These are phyloP conservation scores for Climacteris rufus DNA, from an alignment of 2,113 vertebrate species.

Conservation along the genomic window DNA sequence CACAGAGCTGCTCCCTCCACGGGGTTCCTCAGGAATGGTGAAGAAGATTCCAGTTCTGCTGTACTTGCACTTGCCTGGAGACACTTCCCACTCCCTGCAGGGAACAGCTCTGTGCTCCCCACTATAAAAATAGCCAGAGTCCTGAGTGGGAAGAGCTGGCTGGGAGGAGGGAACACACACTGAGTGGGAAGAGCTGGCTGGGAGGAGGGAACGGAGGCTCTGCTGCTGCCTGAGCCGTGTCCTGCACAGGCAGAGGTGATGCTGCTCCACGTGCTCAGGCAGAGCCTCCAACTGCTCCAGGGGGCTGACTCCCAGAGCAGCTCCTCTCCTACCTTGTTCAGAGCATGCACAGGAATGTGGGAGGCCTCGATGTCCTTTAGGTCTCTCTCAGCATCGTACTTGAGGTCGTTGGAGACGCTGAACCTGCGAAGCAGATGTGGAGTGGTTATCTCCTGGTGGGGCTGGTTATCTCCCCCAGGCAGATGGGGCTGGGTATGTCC, in stretches of 20 bases:
- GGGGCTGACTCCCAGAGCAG: not conserved
- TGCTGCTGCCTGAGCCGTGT: not conserved
- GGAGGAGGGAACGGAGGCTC: not conserved
- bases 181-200: not conserved
- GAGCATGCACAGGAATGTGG: slow-evolving; percentile 89
- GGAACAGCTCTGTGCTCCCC: not conserved
- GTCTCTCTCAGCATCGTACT: slow-evolving; percentile 95
- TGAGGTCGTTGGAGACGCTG: slow-evolving; percentile 98
- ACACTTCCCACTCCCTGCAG: not conserved
- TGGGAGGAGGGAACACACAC: not conserved
- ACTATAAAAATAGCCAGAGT: not conserved
- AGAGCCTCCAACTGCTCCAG: not conserved
- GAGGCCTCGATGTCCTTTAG: slow-evolving; percentile 91
- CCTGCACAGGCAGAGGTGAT: not conserved
- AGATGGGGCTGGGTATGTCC: not conserved
- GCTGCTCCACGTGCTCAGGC: not conserved
- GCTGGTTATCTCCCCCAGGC: not conserved
- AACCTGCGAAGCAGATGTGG: slow-evolving; percentile 77
- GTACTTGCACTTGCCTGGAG: not conserved
- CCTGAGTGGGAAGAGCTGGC: not conserved
- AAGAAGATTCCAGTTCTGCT: not conserved
- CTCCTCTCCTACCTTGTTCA: slow-evolving; percentile 87
- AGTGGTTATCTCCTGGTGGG: not conserved
- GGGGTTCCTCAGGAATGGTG: not conserved
- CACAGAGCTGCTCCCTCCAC: not conserved